phyloP scores from a whole-genome alignment of 1,140 invertebrate species.

The Procambarus virginalis region DNA sequence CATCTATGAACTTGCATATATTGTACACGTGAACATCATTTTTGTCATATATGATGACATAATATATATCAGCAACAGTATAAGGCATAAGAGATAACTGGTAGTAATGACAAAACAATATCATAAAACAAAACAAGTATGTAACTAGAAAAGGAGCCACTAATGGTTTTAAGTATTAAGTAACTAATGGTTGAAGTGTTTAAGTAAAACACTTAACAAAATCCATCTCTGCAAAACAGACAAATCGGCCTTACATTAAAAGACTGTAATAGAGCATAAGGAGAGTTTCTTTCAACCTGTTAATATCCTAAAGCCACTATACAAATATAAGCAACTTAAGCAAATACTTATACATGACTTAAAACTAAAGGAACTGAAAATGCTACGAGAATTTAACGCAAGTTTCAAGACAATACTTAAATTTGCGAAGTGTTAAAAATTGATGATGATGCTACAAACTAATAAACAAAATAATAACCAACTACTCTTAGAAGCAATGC shows the following conservation, averaged over 20 bases:
- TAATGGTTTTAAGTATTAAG: neutral
- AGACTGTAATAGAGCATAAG: neutral
- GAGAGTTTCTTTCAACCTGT: neutral
- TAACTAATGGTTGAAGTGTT: neutral
- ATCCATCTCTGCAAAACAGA: neutral
- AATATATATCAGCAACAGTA: neutral
- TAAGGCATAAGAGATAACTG: neutral
- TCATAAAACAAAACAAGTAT: neutral
- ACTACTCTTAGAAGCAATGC: too few relatives aligned
- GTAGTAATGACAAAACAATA: neutral
- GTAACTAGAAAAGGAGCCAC: slow-evolving; percentile 6
- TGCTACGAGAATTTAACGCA: too few relatives aligned
- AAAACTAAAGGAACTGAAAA: too few relatives aligned
- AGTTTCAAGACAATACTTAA: too few relatives aligned
- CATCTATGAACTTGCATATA: neutral
- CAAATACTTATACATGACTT: too few relatives aligned
- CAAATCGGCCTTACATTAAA: neutral
- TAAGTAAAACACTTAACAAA: neutral
- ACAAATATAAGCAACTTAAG: too few relatives aligned
- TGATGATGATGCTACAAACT: too few relatives aligned
- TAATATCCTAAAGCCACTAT: neutral
- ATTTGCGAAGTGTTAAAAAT: too few relatives aligned
- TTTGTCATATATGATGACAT: neutral
- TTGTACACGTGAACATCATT: neutral
- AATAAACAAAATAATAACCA: too few relatives aligned